A percentile compares a stretch with the other conserved stretches of the same genome.
Evolutionary conservation across 2,888 invertebrate species (phyloP).

Genomic region (Atrina japonica): DNA sequence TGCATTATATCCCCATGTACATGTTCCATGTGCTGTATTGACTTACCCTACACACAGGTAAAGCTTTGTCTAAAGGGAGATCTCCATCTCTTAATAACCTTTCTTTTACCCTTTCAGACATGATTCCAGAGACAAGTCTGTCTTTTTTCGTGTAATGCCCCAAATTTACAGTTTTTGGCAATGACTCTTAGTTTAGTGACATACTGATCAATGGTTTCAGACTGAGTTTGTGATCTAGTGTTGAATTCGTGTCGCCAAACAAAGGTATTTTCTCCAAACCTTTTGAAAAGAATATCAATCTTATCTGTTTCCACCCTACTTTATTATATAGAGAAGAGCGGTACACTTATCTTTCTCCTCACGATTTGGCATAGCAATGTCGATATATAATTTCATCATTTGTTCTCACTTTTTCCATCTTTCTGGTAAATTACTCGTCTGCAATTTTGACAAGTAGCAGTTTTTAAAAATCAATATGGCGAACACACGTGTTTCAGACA

Average conservation of each 20-base stretch:
- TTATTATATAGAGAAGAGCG: too few species aligned
- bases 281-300: neutral
- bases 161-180: neutral
- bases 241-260: neutral
- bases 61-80: neutral
- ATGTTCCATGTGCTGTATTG: too few species aligned
- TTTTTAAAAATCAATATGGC: too few species aligned
- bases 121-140: slow-evolving; percentile 12
- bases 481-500: too few species aligned
- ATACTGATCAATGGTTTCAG: slow-evolving; percentile 8
- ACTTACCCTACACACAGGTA: too few species aligned
- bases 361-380: too few species aligned
- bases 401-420: too few species aligned
- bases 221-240: neutral
- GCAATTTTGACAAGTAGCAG: too few species aligned
- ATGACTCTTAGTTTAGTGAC: slow-evolving; percentile 1
- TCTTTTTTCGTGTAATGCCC: neutral
- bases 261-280: neutral
- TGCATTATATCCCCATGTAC: too few species aligned
- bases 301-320: neutral
- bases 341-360: neutral
- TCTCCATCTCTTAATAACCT: neutral
- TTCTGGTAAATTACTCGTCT: too few species aligned
- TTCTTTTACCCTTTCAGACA: slow-evolving; percentile 1
- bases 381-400: too few species aligned